Evolutionary conservation across 2,797 vertebrate genomes (phyloP), one percentile per base, ranked within the genome.

Genomic region (Falco rusticolus): DNA sequence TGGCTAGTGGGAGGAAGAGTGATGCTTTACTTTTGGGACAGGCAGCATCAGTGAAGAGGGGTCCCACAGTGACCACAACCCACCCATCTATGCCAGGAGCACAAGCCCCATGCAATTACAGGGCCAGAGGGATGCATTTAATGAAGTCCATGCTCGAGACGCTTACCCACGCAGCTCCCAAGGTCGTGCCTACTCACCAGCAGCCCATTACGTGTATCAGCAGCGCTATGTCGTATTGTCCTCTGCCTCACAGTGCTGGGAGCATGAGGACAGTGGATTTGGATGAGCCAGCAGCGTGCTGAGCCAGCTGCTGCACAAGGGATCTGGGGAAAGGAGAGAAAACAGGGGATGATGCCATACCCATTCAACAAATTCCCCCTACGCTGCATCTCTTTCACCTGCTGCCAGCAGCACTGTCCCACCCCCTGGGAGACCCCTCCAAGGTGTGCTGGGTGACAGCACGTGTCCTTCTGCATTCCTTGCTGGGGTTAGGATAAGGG

Each of bases 131-230:
- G 69, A 57, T 41, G 8, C 0, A 0, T 34, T 60, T 72, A 45
- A 34, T 68, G 48, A 81, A 43, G 21, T 33, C 31, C 33, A 10
- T 24, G 18, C 53, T 77, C 0, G 0, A 82, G n/a, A 7, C 1
- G 0, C 33, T 89, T 77, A 45, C 34, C 41, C 51, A 33, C 3
- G 2, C 4, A 10, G 37, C 12, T 87, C 28, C 28, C 48, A 54
- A 16, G 37, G 43, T 56, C 2, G 0, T 79, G 47, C 12, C 63
- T 61, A 7, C 1, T 0, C 21, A 34, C 18, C 14, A 63, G 22
- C 37, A 72, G 12, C 34, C 24, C 0, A 0, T 10, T 29, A 7
- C 3, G 7, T 41, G 13, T 9, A 29, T 11, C 59, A 59, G 14
- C 31, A 80, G 4, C 60, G 75, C 41, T 25, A 56, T 0, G 0